Base-by-base conservation (phyloP, 2,113 vertebrate genomes). In the Brienomyrus longianalis region DNA sequence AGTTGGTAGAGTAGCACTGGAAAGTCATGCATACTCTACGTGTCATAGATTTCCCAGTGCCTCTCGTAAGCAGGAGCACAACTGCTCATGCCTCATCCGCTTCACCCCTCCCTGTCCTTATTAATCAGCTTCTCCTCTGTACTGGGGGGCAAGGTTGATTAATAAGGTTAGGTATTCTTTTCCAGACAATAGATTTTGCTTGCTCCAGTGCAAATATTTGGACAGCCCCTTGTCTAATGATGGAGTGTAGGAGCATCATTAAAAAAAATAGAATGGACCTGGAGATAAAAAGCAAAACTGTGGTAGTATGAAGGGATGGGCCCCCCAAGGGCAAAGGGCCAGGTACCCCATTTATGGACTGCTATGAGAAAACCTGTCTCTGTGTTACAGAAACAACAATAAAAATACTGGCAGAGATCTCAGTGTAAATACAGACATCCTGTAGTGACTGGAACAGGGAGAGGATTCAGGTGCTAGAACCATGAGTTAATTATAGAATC, bases 181-280 rank as follows among this genome's bases (percentile, higher is more conserved):
- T 45, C 43, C 23, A 47, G n/a, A 70, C 83, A 59, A 86, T 66
- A 90, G 84, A 51, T 90, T 86, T 86, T 52, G 74, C 83, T 66
- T 47, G 54, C 52, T 90, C 83, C 83, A 84, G 89, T 50, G 56
- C 84, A 90, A 90, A 90, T 90, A 90, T 90, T 90, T 90, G 83
- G 89, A 90, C 89, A 90, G 80, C 83, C 83, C 54, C 85, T 47
- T 50, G 8, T 50, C 39, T 43, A n/a, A 50, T 90, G 83, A 90
- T 90, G 83, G 54, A 90, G 89, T 86, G n/a, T 35, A 59, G 35
- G n/a, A 47, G 52, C 45, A 47, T 47, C 45, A 21, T 45, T 8
- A 56, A 86, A 87, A 87, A n/a, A 54, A 87, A 86, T 52, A 35
- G 10, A 90, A 66, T 43, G 13, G 77, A 54, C 54, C 74, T 52